Base-by-base conservation (phyloP, 2,113 vertebrate genomes). In the Bujurquina vittata region DNA sequence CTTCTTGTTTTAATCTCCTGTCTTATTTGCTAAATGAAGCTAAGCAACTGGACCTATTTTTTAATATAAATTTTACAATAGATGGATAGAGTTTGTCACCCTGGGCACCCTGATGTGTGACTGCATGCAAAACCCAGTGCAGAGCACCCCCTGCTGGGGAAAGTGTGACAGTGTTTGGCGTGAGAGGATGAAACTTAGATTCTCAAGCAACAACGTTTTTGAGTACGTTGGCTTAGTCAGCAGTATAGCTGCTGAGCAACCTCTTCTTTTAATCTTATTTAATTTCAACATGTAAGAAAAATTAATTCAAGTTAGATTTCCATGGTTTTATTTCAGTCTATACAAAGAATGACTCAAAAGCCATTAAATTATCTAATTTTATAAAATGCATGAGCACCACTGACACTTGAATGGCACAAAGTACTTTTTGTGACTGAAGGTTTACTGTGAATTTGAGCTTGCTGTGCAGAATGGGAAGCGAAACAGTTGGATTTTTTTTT, bases 401-500 rank as follows among this genome's bases (percentile, higher is more conserved):
- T 89, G 88, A 94, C 92, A 93, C 92, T 92, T 95, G 92, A 94
- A 94, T 94, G 92, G 90, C 86, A 85, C 88, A 92, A 87, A 84
- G 69, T 87, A 83, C 20, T 58, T 81, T 90, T 89, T 92, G 87
- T 90, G 92, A 90, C 78, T 81, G 86, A 91, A 80, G 74, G 89
- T 90, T 93, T 91, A 93, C 93, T 94, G 93, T 94, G 92, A 93
- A 91, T 92, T 79, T 78, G 72, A 92, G 87, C 85, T 85, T 77
- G 87, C 86, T 91, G 87, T 90, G 92, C 84, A 82, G 81, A 84
- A 80, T 78, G 81, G 77, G 84, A 82, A 87, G 79, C 14, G 80
- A 58, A 84, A 89, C 59, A 56, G 84, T 83, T 83, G 63, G 88
- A 82, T 87, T 35, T 87, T 84, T 89, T 59, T 81, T 85, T 89